These are phyloP conservation scores for Charina bottae DNA, from an alignment of 2,113 vertebrate species.

Conservation along the genomic window DNA sequence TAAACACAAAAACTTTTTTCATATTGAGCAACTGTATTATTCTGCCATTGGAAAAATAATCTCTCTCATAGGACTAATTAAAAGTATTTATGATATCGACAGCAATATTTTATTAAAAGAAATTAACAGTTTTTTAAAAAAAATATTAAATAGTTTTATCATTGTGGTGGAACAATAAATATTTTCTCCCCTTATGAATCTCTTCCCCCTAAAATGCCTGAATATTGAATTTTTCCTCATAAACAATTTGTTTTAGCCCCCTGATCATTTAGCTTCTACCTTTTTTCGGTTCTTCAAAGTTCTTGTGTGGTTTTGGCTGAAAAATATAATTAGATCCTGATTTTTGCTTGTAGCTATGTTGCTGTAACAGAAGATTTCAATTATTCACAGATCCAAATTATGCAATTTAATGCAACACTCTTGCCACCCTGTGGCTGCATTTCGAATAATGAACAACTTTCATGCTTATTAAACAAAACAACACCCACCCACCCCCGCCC, in stretches of 20 bases:
- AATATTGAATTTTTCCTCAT: not conserved
- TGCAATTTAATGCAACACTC: not conserved
- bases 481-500: not conserved
- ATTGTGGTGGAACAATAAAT: not conserved
- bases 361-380: not conserved
- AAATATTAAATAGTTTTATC: not conserved
- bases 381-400: not conserved
- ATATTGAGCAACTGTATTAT: not conserved
- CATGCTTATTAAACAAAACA: not conserved
- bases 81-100: not conserved
- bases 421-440: slow-evolving; percentile 15
- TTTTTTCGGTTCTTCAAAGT: not conserved
- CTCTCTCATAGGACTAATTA: not conserved
- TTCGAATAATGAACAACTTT: not conserved
- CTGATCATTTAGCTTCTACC: not conserved
- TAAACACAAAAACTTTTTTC: not conserved
- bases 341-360: not conserved
- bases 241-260: not conserved
- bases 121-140: not conserved
- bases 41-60: not conserved
- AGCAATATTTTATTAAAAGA: not conserved
- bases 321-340: not conserved
- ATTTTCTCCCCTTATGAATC: not conserved
- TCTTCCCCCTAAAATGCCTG: not conserved
- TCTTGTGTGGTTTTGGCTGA: not conserved